Evolutionary conservation across 2,797 vertebrate species (phyloP), one percentile per base, ranked within the genome.

Genomic region (Chloroceryle amazona): DNA sequence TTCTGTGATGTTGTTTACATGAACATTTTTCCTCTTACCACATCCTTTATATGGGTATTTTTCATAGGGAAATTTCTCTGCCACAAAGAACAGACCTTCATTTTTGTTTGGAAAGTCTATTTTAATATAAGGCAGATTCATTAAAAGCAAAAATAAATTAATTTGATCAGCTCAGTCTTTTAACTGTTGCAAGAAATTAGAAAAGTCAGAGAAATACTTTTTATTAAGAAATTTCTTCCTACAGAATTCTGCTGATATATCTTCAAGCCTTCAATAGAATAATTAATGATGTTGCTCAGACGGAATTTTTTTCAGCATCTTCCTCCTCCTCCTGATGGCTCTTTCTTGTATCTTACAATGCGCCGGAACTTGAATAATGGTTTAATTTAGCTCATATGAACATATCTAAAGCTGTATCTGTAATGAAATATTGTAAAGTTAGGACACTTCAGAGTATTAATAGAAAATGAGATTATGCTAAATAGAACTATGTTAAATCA

Each of bases 301-400:
- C 28, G 55, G n/a, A 89, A 58, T 66, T 92, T 91, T 93, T 91
- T 70, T 93, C 73, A 93, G 73, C 70, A 89, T 62, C 61, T 88
- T 85, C 42, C 75, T 91, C 23, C 33, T 81, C 47, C 60, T 89
- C 28, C 52, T 90, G 11, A 76, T 91, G 73, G 22, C 62, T 90
- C 51, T 55, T 62, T 90, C 29, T 91, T 76, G 29, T 67, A 66
- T 89, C 85, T 96, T 81, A 42, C 2, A 8, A 80, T 1, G 2
- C 62, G 37, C 82, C 76, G 81, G 42, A 76, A 49, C 60, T 90
- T 93, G 91, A 94, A 73, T 70, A 93, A 95, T 81, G 39, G 39
- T 70, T 95, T 94, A 84, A 86, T 95, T 95, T 94, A 89, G 70
- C 66, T 93, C 60, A 23, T 62, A 47, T 54, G 73, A 91, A 52